Conservation (phyloP, 2,797 vertebrate species). For the Siniperca obscura region DNA sequence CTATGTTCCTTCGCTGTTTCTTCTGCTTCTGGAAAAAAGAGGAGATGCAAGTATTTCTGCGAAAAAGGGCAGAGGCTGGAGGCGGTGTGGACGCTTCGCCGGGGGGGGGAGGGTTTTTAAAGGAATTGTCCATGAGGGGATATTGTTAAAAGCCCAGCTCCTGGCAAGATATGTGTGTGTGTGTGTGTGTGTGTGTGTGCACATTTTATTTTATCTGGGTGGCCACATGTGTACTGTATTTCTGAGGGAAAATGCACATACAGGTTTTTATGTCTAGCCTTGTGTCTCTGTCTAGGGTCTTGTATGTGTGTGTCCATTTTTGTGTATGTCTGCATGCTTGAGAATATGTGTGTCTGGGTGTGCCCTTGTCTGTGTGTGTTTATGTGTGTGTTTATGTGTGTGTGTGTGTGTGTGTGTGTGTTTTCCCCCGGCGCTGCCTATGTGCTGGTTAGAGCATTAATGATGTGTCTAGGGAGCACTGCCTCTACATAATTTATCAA, state of each 20-base stretch:
- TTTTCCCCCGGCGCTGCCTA: slow-evolving; percentile 48
- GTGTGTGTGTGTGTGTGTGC: not conserved
- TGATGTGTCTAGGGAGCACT: slow-evolving; percentile 71
- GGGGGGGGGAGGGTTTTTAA: not conserved
- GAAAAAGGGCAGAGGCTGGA: not conserved
- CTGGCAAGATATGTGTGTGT: not conserved
- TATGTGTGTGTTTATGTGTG: slow-evolving; percentile 6
- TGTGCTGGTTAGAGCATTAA: slow-evolving; percentile 78
- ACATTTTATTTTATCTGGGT: not conserved
- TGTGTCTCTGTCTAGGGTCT: not conserved
- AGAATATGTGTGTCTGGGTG: not conserved
- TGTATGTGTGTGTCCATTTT: slow-evolving; percentile 1
- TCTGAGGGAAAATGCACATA: not conserved
- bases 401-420: slow-evolving; percentile 12
- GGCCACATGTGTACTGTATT: not conserved
- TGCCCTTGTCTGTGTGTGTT: slow-evolving; percentile 1
- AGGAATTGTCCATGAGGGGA: slow-evolving; percentile 2
- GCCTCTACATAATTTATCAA: slow-evolving; percentile 81
- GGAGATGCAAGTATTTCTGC: not conserved
- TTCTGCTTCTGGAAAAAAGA: not conserved
- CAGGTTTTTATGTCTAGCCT: not conserved
- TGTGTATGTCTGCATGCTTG: not conserved
- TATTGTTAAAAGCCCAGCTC: slow-evolving; percentile 46
- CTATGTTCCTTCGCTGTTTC: not conserved
- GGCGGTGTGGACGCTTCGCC: not conserved